phyloP scores from a whole-genome alignment of 2,797 vertebrate species.

The Melanotaenia nigrans region DNA sequence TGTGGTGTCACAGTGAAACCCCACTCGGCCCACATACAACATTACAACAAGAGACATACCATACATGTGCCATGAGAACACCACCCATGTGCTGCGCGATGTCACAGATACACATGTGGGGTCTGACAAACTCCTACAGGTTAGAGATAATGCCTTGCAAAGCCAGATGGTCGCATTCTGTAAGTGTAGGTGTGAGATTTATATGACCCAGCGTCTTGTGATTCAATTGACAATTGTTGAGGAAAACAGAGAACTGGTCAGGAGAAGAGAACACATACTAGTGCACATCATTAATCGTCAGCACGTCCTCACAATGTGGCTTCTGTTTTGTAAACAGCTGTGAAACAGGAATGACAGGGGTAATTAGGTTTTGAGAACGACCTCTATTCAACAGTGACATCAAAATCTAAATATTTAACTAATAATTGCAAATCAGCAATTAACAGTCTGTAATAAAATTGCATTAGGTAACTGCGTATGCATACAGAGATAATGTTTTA shows the following conservation, averaged over 20 bases:
- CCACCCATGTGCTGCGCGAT: conserved; percentile 58
- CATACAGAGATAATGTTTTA: background rate
- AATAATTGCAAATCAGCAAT: background rate
- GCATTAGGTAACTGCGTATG: background rate
- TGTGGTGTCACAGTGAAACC: conserved; percentile 42
- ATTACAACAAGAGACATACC: conserved; percentile 43
- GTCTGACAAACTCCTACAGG: conserved; percentile 49
- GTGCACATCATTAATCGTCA: conserved; percentile 31
- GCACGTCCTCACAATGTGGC: conserved; percentile 10
- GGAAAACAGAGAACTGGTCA: conserved; percentile 51
- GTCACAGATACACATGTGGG: conserved; percentile 41
- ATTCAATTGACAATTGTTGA: conserved; percentile 70
- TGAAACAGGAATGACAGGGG: conserved; percentile 18
- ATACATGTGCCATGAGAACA: conserved; percentile 55
- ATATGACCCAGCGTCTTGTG: conserved; percentile 38
- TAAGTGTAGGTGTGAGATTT: conserved; percentile 67
- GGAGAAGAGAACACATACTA: conserved; percentile 5
- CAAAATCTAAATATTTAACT: background rate
- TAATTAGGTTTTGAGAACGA: background rate
- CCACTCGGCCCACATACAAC: conserved; percentile 41
- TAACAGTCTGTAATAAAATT: background rate
- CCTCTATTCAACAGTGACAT: background rate
- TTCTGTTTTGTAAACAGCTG: conserved; percentile 29
- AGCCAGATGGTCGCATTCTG: conserved; percentile 39
- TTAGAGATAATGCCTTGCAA: conserved; percentile 47